These are phyloP conservation scores for Venturia canescens DNA, from an alignment of 1,140 invertebrate species.

Conservation along the genomic window DNA sequence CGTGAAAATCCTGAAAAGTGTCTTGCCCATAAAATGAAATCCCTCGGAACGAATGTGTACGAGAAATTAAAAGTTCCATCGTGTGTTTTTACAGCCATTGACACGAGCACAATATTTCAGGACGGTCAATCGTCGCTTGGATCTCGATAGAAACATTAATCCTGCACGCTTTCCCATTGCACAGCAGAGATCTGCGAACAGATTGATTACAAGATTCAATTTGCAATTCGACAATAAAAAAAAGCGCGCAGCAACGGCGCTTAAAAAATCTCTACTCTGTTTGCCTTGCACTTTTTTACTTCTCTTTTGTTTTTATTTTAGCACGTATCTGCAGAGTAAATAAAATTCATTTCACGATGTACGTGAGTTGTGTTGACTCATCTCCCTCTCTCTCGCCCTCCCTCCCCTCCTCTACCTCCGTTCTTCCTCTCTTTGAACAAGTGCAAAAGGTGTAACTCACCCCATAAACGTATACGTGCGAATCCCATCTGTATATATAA, in stretches of 20 bases:
- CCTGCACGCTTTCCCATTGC: neutral
- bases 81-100: too few species aligned
- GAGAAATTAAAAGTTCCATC: too few species aligned
- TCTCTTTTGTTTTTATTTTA: conserved; percentile 12
- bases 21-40: too few species aligned
- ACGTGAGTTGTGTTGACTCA: conserved; percentile 32
- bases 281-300: neutral
- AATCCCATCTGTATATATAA: neutral
- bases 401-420: neutral
- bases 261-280: conserved; percentile 5
- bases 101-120: too few species aligned
- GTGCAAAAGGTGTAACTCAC: conserved; percentile 10
- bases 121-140: too few species aligned
- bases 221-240: conserved; percentile 24
- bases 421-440: neutral
- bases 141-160: neutral
- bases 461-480: conserved; percentile 9
- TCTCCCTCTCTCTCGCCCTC: conserved; percentile 13
- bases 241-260: neutral
- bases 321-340: conserved; percentile 28
- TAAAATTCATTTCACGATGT: conserved; percentile 36
- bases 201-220: conserved; percentile 34
- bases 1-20: too few species aligned
- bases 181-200: conserved; percentile 1
- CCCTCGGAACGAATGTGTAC: too few species aligned